Evolutionary conservation across 1,140 invertebrate genomes (phyloP).

Genomic region (Pseudobourletiella spinata): DNA sequence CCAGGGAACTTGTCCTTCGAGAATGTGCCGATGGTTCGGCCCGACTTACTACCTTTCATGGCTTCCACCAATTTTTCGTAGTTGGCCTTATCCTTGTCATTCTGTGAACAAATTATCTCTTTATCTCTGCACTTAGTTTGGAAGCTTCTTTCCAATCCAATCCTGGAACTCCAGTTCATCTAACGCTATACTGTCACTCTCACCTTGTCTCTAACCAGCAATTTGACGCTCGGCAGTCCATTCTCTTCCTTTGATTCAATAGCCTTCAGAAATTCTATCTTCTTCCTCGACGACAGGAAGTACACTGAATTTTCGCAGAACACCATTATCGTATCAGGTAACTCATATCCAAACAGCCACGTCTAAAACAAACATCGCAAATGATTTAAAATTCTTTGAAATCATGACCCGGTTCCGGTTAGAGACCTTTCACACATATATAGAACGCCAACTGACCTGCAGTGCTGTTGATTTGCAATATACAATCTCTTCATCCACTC

Average conservation of each 20-base stretch:
- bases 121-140: background rate
- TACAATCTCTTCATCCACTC: conserved; percentile 84
- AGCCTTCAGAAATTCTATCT: conserved; percentile 91
- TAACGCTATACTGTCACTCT: conserved; percentile 20
- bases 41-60: conserved; percentile 80
- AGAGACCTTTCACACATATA: no score
- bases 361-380: conserved; percentile 53
- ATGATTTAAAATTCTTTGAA: no score
- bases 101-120: conserved; percentile 55
- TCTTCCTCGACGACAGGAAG: conserved; percentile 94
- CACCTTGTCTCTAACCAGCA: conserved; percentile 87
- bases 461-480: conserved; percentile 92
- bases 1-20: conserved; percentile 88
- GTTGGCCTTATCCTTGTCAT: conserved; percentile 90
- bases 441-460: conserved; percentile 52
- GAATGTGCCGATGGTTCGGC: conserved; percentile 87
- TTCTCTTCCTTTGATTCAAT: conserved; percentile 85
- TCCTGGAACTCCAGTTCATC: no score
- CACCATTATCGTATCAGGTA: conserved; percentile 91
- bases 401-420: no score
- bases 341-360: conserved; percentile 94
- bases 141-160: background rate
- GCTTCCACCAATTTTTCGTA: conserved; percentile 77
- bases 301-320: conserved; percentile 73
- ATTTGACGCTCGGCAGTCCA: conserved; percentile 69